Base-by-base conservation (phyloP, 2,888 invertebrate genomes). In the Leistus spinibarbis region DNA sequence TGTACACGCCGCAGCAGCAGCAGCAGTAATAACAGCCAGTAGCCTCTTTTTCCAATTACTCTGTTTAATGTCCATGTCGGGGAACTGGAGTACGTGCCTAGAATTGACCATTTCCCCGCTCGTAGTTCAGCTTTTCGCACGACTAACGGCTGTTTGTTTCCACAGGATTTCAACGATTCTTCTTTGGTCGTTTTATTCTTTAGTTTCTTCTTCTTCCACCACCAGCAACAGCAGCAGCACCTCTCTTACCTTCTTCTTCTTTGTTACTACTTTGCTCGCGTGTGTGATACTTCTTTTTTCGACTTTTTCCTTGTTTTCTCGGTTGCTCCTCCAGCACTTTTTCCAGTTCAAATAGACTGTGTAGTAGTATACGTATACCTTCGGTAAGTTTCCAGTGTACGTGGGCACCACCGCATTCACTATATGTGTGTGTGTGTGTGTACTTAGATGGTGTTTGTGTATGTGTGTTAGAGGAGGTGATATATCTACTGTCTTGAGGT, bases 61-160 rank as follows among this genome's bases (percentile, higher is more conserved):
- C 73, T 73, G 73, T 57, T 73, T 73, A 73, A 73, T 73, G 73
- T 73, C 73, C 73, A 73, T 73, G 73, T 73, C 73, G 73, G 19
- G 67, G 54, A 64, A 71, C 73, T 60, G 13, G 23, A n/a, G 67
- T 20, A 73, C 73, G 73, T 73, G 73, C 67, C 23, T 17, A 60
- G 73, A 73, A 73, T 71, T 66, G 60, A 56, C 27, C 57, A 40
- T 60, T 60, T 60, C 60, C 17, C 19, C 60, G 60, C 22, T 60
- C 20, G 19, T 60, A 20, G 60, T 60, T 60, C 40, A 40, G 40
- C 40, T 40, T 22, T 62, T 62, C 62, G 13, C 62, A 20, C 62
- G 62, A 62, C 22, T 40, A 64, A 23, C 64, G 40, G 24, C 64
- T 64, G 40, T 64, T 64, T 64, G 64, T 24, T 64, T 64, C 64